A percentile compares a stretch with the other conserved stretches of the same genome.
These are phyloP conservation scores for Gasteruption jaculator DNA, from an alignment of 2,888 invertebrate species.

Conservation along the genomic window DNA sequence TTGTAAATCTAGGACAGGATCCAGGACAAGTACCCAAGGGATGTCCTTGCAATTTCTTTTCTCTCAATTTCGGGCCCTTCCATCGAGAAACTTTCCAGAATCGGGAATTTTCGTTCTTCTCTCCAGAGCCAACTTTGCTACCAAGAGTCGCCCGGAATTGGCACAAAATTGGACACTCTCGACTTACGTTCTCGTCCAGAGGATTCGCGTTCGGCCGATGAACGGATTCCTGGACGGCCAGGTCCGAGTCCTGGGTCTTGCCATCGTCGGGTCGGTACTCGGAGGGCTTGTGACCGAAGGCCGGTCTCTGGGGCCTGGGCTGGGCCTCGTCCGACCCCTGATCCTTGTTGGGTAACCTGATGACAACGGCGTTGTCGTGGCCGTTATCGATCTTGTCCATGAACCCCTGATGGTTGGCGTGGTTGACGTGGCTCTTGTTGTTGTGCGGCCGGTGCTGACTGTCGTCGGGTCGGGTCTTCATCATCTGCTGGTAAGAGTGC, in stretches of 20 bases:
- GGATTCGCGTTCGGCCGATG: constrained; percentile 42
- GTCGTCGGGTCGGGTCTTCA: constrained; percentile 29
- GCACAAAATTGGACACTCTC: no score
- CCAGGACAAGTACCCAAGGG: no score
- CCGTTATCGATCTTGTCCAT: constrained; percentile 39
- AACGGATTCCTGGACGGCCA: constrained; percentile 41
- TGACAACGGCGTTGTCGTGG: constrained; percentile 33
- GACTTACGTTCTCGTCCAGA: constrained; percentile 37
- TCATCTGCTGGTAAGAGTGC: constrained; percentile 23
- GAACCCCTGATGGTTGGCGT: constrained; percentile 31
- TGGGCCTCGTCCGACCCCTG: constrained; percentile 27
- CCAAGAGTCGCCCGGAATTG: no score
- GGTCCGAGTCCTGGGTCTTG: constrained; percentile 33
- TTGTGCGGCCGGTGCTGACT: constrained; percentile 18
- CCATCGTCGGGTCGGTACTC: constrained; percentile 38
- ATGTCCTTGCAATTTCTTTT: no score
- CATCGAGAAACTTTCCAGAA: no score
- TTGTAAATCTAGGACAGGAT: no score
- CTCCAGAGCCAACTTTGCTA: no score
- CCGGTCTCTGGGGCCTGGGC: constrained; percentile 33
- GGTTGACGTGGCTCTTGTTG: constrained; percentile 18
- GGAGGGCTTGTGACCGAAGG: constrained; percentile 32
- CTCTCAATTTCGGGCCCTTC: no score
- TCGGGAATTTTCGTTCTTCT: no score
- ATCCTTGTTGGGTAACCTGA: constrained; percentile 42